Conservation (phyloP, 2,888 invertebrate species). For the Micropterix aruncella region DNA sequence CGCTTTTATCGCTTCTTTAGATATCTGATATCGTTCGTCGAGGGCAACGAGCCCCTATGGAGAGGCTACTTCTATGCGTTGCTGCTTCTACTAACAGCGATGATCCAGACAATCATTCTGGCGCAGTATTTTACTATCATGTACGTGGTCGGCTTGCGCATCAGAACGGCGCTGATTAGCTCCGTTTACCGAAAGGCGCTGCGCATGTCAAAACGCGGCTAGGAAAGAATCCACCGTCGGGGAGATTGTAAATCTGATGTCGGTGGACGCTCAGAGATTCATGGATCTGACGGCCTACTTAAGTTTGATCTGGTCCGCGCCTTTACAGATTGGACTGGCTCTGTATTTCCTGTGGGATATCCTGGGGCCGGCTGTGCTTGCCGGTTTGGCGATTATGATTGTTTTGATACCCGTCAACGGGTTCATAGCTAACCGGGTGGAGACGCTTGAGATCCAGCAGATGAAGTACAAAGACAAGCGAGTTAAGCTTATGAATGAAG, state of each 20-base stretch:
- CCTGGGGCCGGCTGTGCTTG: slow-evolving; percentile 75
- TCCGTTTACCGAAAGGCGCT: slow-evolving; percentile 81
- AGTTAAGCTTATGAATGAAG: slow-evolving; percentile 88
- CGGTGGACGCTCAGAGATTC: slow-evolving; percentile 81
- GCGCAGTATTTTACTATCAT: slow-evolving; percentile 87
- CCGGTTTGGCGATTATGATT: slow-evolving; percentile 89
- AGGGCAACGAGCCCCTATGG: slow-evolving; percentile 53
- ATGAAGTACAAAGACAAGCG: slow-evolving; percentile 92
- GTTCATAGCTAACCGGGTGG: slow-evolving; percentile 67
- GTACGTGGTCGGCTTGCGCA: slow-evolving; percentile 82
- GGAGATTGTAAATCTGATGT: slow-evolving; percentile 87
- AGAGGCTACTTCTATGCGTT: slow-evolving; percentile 76
- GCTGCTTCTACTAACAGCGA: slow-evolving; percentile 58
- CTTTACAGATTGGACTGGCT: slow-evolving; percentile 74
- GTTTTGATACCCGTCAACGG: slow-evolving; percentile 84
- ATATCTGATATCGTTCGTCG: slow-evolving; percentile 57
- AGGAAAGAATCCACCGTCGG: slow-evolving; percentile 77
- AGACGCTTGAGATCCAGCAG: slow-evolving; percentile 69
- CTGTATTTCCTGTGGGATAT: slow-evolving; percentile 78
- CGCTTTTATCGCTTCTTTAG: no score
- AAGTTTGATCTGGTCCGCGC: slow-evolving; percentile 86
- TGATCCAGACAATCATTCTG: slow-evolving; percentile 68
- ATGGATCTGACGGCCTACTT: slow-evolving; percentile 74
- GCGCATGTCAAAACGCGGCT: slow-evolving; percentile 62
- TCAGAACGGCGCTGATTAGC: slow-evolving; percentile 78